Evolutionary conservation across 2,888 invertebrate genomes (phyloP), one percentile per base, ranked within the genome.

Genomic region (Lissocephala sabroskyi): DNA sequence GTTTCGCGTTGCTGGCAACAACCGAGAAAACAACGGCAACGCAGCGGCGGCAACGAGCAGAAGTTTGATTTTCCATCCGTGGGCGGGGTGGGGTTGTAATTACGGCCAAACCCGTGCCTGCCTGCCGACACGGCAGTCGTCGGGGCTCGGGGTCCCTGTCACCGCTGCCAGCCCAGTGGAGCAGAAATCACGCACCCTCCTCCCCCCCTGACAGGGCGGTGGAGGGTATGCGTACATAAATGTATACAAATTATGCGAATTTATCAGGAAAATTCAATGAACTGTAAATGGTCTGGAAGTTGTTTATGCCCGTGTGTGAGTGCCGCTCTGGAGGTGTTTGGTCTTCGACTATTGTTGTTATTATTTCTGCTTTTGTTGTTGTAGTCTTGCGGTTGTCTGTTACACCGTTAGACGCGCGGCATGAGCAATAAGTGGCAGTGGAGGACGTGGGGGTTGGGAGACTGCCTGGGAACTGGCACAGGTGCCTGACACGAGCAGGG

Each of bases 161-260:
- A 43, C 13, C 32, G 52, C 51, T 66, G 60, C 67, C 70, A 63
- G 61, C 62, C 63, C 71, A 73, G 50, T 70, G 63, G 57, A 65
- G 70, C 70, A 70, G 62, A 73, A 70, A 70, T 68, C 73, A 73
- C 62, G 66, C 57, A 57, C 56, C 62, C 60, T 50, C 33, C 7
- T 23, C 23, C 23, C 7, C 7, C 23, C 7, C 7, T 16, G 13
- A 16, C 16, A 35, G 35, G 30, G 11, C 11, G 10, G 29, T 29
- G 29, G 10, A 11, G 3, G 29, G 11, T 5, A 11, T 17, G 7
- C 10, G 17, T 35, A 35, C 56, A 62, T 62, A 68, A 68, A 71
- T 70, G 65, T 70, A 65, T 71, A 70, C 68, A 70, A 70, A 70
- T 70, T 71, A 70, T 71, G 68, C 68, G 68, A 71, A 70, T 71